Conservation (phyloP, 2,113 vertebrate species). For the Psilopsiagon aurifrons region DNA sequence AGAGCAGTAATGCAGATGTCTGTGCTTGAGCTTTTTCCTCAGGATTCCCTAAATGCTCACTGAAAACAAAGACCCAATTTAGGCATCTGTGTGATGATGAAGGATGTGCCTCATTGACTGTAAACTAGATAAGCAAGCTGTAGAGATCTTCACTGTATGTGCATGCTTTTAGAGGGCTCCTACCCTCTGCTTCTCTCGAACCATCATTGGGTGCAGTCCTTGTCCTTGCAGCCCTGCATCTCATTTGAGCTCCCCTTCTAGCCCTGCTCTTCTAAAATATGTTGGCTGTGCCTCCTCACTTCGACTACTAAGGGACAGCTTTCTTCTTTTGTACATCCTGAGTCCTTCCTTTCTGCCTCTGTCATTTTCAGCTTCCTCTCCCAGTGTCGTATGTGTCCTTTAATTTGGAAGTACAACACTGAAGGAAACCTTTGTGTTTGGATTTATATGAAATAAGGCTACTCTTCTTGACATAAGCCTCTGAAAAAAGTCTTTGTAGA, state of each 20-base stretch:
- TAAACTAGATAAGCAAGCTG: background rate
- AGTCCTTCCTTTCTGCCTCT: background rate
- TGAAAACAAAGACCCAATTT: background rate
- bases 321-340: background rate
- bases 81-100: background rate
- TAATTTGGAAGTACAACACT: background rate
- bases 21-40: background rate
- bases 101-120: background rate
- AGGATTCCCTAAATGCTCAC: background rate
- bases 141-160: fast-evolving
- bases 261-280: background rate
- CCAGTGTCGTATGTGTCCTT: background rate
- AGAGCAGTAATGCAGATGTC: background rate
- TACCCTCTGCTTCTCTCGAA: background rate
- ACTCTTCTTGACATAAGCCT: background rate
- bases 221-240: background rate
- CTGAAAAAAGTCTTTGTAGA: constrained; percentile 58
- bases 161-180: background rate
- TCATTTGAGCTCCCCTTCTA: background rate
- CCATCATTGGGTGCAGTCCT: fast-evolving
- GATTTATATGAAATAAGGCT: background rate
- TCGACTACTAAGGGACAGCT: background rate
- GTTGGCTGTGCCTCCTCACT: background rate
- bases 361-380: background rate
- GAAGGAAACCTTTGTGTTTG: background rate